A percentile compares a stretch with the other conserved stretches of the same genome.
phyloP scores from a whole-genome alignment of 2,888 invertebrate genomes.

The Archips xylosteana region DNA sequence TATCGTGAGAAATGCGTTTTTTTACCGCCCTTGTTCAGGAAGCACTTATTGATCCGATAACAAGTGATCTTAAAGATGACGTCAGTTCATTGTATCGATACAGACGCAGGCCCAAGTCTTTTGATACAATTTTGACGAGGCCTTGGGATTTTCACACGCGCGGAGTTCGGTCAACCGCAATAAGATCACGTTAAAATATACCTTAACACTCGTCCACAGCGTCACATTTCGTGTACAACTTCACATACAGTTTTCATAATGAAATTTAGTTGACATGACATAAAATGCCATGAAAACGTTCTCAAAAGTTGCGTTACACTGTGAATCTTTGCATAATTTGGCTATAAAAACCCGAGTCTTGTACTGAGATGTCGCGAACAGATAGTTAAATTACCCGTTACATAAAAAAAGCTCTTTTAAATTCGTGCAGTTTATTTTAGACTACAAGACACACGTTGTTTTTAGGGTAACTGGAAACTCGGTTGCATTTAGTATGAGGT shows the following conservation, averaged over 20 bases:
- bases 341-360: conserved; percentile 57
- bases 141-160: conserved; percentile 78
- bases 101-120: conserved; percentile 51
- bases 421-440: conserved; percentile 15
- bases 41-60: conserved; percentile 49
- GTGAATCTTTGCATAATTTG: conserved; percentile 57
- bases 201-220: conserved; percentile 27
- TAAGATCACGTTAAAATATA: conserved; percentile 42
- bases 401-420: conserved; percentile 49
- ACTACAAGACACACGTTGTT: neutral
- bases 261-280: conserved; percentile 21
- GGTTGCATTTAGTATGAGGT: too few relatives aligned
- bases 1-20: conserved; percentile 27
- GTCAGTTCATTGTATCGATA: conserved; percentile 56
- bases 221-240: neutral
- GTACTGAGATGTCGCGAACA: conserved; percentile 65
- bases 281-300: conserved; percentile 39
- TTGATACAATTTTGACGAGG: conserved; percentile 68
- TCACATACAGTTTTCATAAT: neutral
- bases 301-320: conserved; percentile 37
- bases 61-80: conserved; percentile 52
- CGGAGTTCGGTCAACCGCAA: conserved; percentile 47
- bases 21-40: conserved; percentile 46
- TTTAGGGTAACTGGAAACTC: neutral
- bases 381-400: conserved; percentile 75